These are phyloP conservation scores for Hippopotamyrus pictus DNA, from an alignment of 2,797 vertebrate genomes.

Conservation along the genomic window DNA sequence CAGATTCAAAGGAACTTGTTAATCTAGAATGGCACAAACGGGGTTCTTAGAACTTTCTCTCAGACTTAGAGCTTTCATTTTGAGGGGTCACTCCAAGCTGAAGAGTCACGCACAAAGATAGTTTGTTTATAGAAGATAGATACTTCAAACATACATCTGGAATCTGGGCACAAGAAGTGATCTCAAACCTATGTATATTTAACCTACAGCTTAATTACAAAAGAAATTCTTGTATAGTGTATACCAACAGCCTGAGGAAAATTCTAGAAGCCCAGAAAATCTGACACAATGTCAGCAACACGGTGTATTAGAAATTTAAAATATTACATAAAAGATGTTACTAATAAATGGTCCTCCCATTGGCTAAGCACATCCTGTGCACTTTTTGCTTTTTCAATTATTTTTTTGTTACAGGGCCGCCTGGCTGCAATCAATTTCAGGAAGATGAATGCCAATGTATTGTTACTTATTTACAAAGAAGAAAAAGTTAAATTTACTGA, in stretches of 20 bases:
- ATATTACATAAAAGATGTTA: slow-evolving; percentile 68
- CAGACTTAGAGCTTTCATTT: background rate
- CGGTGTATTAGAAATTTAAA: slow-evolving; percentile 59
- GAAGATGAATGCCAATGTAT: slow-evolving; percentile 44
- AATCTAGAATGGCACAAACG: background rate
- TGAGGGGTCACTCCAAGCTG: background rate
- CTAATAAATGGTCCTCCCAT: background rate
- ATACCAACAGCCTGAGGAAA: background rate
- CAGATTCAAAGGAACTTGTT: background rate
- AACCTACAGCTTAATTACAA: background rate
- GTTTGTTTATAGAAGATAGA: background rate
- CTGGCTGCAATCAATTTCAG: slow-evolving; percentile 10
- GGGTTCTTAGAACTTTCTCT: background rate
- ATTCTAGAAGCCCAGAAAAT: slow-evolving; percentile 44
- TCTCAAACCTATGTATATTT: background rate
- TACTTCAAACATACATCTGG: background rate
- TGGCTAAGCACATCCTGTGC: slow-evolving; percentile 38
- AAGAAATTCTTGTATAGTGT: background rate
- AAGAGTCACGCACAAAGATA: background rate
- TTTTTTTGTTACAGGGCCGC: background rate
- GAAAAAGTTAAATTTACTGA: slow-evolving; percentile 50
- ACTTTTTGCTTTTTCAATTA: slow-evolving; percentile 8
- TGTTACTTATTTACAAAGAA: slow-evolving; percentile 53
- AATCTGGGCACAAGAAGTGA: background rate
- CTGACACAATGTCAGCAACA: slow-evolving; percentile 43